A percentile compares a stretch with the other conserved stretches of the same genome.
Evolutionary conservation across 2,888 invertebrate genomes (phyloP).

Genomic region (Acanthosepion lycidas): DNA sequence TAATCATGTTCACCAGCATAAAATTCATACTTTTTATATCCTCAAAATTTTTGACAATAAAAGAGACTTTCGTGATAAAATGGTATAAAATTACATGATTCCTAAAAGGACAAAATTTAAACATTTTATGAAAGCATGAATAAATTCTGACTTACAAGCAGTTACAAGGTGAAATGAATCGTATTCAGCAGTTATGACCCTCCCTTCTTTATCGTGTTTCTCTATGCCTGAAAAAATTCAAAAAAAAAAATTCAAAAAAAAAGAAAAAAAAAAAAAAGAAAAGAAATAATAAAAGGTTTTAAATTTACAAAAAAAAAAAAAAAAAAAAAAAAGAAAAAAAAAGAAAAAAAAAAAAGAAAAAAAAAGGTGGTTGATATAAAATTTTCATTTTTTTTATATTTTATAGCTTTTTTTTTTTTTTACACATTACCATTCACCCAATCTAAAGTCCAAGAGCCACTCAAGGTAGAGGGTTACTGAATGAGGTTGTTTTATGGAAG

Average conservation of each 20-base stretch:
- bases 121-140: neutral
- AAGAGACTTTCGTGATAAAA: too few relatives aligned
- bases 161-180: constrained; percentile 91
- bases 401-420: too few relatives aligned
- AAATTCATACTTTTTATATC: too few relatives aligned
- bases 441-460: too few relatives aligned
- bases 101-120: too few relatives aligned
- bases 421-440: too few relatives aligned
- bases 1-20: too few relatives aligned
- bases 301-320: neutral
- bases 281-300: neutral
- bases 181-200: constrained; percentile 92
- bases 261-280: neutral
- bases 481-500: too few relatives aligned
- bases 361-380: neutral
- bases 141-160: constrained; percentile 79
- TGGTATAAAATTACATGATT: too few relatives aligned
- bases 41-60: too few relatives aligned
- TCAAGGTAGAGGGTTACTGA: too few relatives aligned
- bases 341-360: neutral
- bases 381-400: too few relatives aligned
- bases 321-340: neutral
- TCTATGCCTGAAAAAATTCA: constrained; percentile 77
- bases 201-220: constrained; percentile 82
- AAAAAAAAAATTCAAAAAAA: neutral